Evolutionary conservation across 2,888 invertebrate species (phyloP).

Genomic region (Bellardia pandia): DNA sequence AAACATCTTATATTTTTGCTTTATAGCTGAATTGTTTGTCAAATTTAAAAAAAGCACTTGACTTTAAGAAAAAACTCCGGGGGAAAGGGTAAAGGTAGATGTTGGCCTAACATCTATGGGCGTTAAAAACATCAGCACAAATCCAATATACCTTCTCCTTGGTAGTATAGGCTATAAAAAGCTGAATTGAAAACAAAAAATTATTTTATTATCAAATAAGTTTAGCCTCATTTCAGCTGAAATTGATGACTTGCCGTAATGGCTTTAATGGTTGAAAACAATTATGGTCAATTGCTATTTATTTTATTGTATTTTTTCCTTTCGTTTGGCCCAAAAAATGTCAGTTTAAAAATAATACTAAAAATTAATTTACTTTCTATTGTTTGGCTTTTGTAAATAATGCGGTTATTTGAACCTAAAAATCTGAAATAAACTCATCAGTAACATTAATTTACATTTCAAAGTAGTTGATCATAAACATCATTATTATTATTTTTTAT

Average conservation of each 20-base stretch:
- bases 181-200: neutral
- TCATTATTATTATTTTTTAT: neutral
- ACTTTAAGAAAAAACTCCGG: too few species aligned
- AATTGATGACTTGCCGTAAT: neutral
- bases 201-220: neutral
- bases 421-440: neutral
- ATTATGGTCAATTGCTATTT: neutral
- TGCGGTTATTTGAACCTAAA: neutral
- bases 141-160: too few species aligned
- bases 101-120: too few species aligned
- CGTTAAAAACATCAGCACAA: too few species aligned
- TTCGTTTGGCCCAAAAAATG: neutral
- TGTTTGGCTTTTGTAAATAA: neutral
- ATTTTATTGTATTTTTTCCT: neutral
- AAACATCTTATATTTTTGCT: too few species aligned
- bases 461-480: neutral
- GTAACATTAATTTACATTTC: too few species aligned
- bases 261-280: neutral
- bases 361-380: too few species aligned
- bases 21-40: too few species aligned
- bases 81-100: too few species aligned
- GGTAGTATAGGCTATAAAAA: too few species aligned
- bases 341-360: too few species aligned
- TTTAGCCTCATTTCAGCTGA: neutral
- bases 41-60: too few species aligned